Evolutionary conservation across 2,113 vertebrate genomes (phyloP), one percentile per base, ranked within the genome.

Genomic region (Toxotes chatareus): DNA sequence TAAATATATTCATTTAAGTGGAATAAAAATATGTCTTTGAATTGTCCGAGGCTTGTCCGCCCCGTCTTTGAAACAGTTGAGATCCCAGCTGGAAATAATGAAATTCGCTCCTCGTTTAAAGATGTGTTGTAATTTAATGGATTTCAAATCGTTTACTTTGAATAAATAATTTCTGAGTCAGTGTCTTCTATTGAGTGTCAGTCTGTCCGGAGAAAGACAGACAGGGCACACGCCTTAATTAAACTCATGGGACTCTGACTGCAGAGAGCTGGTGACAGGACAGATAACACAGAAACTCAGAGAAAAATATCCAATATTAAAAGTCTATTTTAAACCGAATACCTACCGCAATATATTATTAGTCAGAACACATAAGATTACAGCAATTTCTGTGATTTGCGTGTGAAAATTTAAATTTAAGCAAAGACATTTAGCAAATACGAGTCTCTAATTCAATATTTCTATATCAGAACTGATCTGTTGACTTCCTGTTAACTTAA

Each of bases 231-330:
- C 53, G 46, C 57, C 76, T 63, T 94, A 94, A 95, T 95, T 79
- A 69, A 78, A 32, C 72, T 93, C 93, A 95, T 91, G 92, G 73
- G 95, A 95, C 93, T 76, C 32, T 83, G 85, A 81, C n/a, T 76
- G 77, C 21, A 71, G 60, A 74, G 34, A 76, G 60, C 65, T 53
- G 60, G 32, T 64, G 36, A 46, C 67, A 71, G 31, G 66, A 53
- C 38, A 64, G 32, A 7, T 64, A 14, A 17, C 34, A 67, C 27
- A 47, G 9, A 81, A 60, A 73, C 46, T 40, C 0, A 6, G 7
- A 53, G 16, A 38, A 8, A 51, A 80, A 85, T 32, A 34, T 32
- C 6, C 3, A 40, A 31, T 8, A 63, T 60, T 8, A 34, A 46
- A 61, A 63, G 2, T 31, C 27, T 0, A 0, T n/a, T 68, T 71